phyloP scores from a whole-genome alignment of 1,140 invertebrate genomes.

The Micrasema minimum region DNA sequence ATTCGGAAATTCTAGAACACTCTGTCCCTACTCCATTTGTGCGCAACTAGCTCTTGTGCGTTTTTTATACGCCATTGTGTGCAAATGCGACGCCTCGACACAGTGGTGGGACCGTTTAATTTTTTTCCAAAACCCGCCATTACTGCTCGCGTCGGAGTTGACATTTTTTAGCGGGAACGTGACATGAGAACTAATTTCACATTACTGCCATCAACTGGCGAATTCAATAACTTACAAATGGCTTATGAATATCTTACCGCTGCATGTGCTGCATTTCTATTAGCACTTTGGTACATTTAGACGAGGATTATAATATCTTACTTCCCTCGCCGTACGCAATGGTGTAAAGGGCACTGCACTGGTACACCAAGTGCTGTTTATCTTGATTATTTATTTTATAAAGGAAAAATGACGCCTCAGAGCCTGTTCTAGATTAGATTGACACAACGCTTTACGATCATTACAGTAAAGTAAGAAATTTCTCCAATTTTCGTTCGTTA shows the following conservation, averaged over 20 bases:
- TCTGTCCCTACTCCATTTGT: constrained; percentile 35
- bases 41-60: constrained; percentile 30
- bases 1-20: constrained; percentile 36
- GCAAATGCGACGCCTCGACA: constrained; percentile 43
- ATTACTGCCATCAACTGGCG: constrained; percentile 16
- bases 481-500: too few relatives aligned
- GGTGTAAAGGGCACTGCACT: too few relatives aligned
- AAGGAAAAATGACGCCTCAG: too few relatives aligned
- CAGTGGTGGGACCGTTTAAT: constrained; percentile 30
- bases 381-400: too few relatives aligned
- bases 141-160: constrained; percentile 18
- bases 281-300: too few relatives aligned
- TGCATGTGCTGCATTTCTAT: neutral
- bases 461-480: too few relatives aligned
- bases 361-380: too few relatives aligned
- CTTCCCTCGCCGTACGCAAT: too few relatives aligned
- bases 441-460: too few relatives aligned
- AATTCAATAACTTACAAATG: constrained; percentile 35
- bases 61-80: constrained; percentile 45
- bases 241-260: constrained; percentile 11
- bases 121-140: constrained; percentile 38
- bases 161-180: constrained; percentile 43
- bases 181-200: constrained; percentile 28
- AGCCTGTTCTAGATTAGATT: too few relatives aligned
- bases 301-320: too few relatives aligned